Evolutionary conservation across 2,797 vertebrate genomes (phyloP).

Genomic region (Myotis pilosus): DNA sequence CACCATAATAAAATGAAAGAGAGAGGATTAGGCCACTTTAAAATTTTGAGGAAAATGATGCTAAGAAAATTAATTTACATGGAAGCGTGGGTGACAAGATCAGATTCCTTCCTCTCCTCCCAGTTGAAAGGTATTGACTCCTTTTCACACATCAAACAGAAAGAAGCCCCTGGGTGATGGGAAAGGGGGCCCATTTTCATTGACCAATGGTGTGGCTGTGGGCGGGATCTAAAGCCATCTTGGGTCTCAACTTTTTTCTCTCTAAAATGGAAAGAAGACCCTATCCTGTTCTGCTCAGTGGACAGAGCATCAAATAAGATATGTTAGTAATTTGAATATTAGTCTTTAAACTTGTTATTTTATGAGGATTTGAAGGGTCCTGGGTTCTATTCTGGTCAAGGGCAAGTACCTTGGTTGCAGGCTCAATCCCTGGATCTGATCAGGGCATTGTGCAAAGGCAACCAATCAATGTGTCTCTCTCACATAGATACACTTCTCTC

Average conservation of each 20-base stretch:
- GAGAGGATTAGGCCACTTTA: not conserved
- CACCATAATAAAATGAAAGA: not conserved
- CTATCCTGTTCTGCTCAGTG: too few relatives aligned
- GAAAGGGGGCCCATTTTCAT: not conserved
- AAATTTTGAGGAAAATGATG: slow-evolving; percentile 1
- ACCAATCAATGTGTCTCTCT: too few relatives aligned
- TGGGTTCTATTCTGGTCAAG: too few relatives aligned
- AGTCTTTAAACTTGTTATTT: too few relatives aligned
- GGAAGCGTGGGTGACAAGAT: not conserved
- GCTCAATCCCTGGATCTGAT: too few relatives aligned
- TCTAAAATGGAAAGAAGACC: not conserved
- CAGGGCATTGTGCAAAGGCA: too few relatives aligned
- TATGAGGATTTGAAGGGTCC: too few relatives aligned
- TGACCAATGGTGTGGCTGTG: not conserved
- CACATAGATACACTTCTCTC: too few relatives aligned
- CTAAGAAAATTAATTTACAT: not conserved
- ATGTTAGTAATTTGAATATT: too few relatives aligned
- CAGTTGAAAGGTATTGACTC: not conserved
- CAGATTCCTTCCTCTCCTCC: not conserved
- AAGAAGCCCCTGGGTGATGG: not conserved
- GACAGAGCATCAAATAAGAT: too few relatives aligned
- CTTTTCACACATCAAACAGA: not conserved
- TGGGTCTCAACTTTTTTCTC: not conserved
- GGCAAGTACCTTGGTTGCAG: too few relatives aligned
- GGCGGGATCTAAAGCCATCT: not conserved